Evolutionary conservation across 64 coral and sea anemone genomes (phyloP), one percentile per base, ranked within the genome.

Genomic region (Pachyseris speciosa): DNA sequence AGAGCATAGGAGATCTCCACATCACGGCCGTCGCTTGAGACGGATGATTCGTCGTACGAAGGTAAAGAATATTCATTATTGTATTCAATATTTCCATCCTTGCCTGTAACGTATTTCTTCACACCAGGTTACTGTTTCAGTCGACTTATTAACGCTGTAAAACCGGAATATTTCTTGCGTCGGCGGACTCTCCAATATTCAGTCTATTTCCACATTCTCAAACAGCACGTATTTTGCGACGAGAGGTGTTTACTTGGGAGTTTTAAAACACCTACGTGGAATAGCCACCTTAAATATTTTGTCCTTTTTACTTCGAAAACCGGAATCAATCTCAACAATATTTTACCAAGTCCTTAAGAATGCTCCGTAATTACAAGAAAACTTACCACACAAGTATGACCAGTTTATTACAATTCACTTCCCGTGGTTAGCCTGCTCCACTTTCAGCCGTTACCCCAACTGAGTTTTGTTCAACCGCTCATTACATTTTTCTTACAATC

Each of bases 1-100:
- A 63, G 52, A 81, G 0, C 34, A 15, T 19, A 81, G 77, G 22
- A 63, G 77, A 61, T 81, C 77, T 81, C 77, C 77, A 58, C 39
- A 61, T 58, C 49, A 28, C 57, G 48, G n/a, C 29, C 53, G 22
- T 15, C 52, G 36, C 49, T 59, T 36, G 77, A 37, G 11, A 61
- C 9, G 12, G 77, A 81, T 22, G 22, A 81, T 38, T 3, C 77
- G 16, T 80, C 76, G 57, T 81, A 81, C n/a, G 77, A 81, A 81
- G 77, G 77, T 81, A 81, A 59, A 37, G 30, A 37, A 31, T 9
- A 1, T 20, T 19, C 32, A 24, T n/a, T 25, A 33, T 9, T 48
- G 13, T 26, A 61, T 63, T 38, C 8, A 31, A 37, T 37, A 6
- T 40, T 24, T 27, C 8, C 29, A 40, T 24, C 22, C 24, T 63